Conservation (phyloP, 2,113 vertebrate species). For the Mionectes macconnelli region DNA sequence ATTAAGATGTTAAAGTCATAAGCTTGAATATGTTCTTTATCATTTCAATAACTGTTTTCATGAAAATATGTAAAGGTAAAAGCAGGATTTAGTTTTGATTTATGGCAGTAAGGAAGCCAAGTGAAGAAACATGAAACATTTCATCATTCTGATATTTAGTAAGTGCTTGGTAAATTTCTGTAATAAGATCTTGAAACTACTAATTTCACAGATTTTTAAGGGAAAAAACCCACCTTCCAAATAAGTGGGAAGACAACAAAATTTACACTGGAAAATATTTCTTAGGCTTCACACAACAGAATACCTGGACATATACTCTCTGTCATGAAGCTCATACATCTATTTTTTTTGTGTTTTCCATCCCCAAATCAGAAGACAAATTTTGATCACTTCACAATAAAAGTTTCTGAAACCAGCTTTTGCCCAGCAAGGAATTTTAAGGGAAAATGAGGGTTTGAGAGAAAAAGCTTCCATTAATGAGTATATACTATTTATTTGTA, state of each 20-base stretch:
- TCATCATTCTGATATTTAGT: background rate
- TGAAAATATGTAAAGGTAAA: background rate
- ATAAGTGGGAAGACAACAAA: background rate
- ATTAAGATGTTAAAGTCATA: background rate
- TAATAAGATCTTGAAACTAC: background rate
- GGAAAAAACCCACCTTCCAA: background rate
- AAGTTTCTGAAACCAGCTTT: background rate
- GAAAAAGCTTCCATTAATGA: background rate
- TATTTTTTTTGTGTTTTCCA: background rate
- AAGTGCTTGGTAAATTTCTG: background rate
- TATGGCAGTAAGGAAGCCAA: background rate
- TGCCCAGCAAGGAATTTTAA: background rate
- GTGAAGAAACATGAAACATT: background rate
- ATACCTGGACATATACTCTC: background rate
- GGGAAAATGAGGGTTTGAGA: background rate
- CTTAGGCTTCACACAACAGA: background rate
- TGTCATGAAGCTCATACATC: background rate
- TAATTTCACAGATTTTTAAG: background rate
- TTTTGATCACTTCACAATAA: background rate
- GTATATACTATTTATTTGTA: background rate
- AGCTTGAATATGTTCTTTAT: background rate
- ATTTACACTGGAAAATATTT: background rate
- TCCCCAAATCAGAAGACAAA: background rate
- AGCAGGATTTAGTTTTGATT: background rate
- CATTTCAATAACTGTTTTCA: background rate